These are phyloP conservation scores for Ceuthmochares aereus DNA, from an alignment of 2,113 vertebrate species.

Conservation along the genomic window DNA sequence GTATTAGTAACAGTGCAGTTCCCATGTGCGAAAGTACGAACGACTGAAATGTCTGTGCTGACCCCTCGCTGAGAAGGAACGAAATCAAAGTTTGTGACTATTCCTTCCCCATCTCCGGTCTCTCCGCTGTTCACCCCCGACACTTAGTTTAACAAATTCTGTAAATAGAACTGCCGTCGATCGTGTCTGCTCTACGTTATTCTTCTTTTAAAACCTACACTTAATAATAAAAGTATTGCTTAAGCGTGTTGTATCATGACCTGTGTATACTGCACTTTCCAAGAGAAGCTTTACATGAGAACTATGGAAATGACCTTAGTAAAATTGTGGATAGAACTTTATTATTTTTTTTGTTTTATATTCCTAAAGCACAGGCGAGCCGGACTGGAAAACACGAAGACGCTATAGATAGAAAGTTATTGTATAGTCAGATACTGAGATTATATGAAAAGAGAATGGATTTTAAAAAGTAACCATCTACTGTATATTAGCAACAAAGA, in stretches of 20 bases:
- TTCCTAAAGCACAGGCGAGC: constrained; percentile 71
- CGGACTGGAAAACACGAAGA: constrained; percentile 59
- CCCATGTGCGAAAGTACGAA: constrained; percentile 54
- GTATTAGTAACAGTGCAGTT: constrained; percentile 69
- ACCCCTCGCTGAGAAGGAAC: constrained; percentile 22
- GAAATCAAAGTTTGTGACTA: not conserved
- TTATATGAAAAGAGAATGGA: constrained; percentile 77
- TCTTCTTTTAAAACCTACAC: constrained; percentile 63
- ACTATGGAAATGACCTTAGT: constrained; percentile 71
- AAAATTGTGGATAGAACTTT: constrained; percentile 73
- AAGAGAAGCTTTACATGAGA: constrained; percentile 69
- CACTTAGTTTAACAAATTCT: constrained; percentile 70
- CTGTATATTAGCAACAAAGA: constrained; percentile 79
- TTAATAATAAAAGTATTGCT: constrained; percentile 73
- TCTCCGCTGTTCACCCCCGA: not conserved
- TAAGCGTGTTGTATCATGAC: constrained; percentile 71
- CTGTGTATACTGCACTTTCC: constrained; percentile 74
- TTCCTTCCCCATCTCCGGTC: constrained; percentile 10
- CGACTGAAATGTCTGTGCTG: constrained; percentile 40
- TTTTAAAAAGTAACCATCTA: constrained; percentile 74
- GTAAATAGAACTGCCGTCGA: constrained; percentile 68
- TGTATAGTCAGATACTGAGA: constrained; percentile 77
- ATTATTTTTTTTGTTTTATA: constrained; percentile 72
- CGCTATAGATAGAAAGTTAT: constrained; percentile 74
- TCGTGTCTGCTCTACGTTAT: constrained; percentile 61